phyloP scores from a whole-genome alignment of 2,113 vertebrate species.

The Scomber japonicus region DNA sequence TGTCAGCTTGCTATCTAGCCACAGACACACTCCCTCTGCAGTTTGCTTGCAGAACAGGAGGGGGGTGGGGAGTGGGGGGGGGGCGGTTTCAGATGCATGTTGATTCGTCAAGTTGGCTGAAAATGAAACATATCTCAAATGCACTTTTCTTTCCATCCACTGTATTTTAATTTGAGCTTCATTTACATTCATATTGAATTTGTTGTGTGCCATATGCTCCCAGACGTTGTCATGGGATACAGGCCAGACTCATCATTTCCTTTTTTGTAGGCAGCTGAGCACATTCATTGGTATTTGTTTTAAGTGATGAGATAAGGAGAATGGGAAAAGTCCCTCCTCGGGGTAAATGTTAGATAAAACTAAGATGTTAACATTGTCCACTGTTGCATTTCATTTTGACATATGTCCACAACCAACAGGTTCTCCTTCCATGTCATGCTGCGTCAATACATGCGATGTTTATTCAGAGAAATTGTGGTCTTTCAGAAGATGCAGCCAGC shows the following conservation, averaged over 20 bases:
- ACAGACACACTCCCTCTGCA: conserved; percentile 34
- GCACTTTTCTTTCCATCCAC: conserved; percentile 2
- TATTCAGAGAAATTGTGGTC: neutral
- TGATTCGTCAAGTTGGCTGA: conserved; percentile 46
- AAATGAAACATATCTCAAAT: conserved; percentile 56
- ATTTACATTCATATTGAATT: conserved; percentile 85
- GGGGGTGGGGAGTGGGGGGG: too few species aligned
- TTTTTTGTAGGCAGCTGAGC: conserved; percentile 69
- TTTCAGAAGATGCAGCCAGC: neutral
- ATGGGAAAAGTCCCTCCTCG: conserved; percentile 17
- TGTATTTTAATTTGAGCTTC: conserved; percentile 70
- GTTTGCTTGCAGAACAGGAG: conserved; percentile 21
- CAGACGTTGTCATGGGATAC: conserved; percentile 79
- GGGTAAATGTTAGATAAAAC: conserved; percentile 56
- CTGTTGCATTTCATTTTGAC: conserved; percentile 28
- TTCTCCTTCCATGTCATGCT: conserved; percentile 14
- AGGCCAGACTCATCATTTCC: conserved; percentile 60
- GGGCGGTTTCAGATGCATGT: conserved; percentile 21
- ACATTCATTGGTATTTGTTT: conserved; percentile 71
- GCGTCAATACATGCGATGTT: neutral
- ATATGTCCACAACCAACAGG: conserved; percentile 28
- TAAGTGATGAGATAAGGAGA: conserved; percentile 70
- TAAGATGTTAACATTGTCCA: conserved; percentile 33
- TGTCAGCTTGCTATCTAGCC: conserved; percentile 45
- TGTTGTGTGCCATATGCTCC: conserved; percentile 76